Evolutionary conservation across 2,797 vertebrate genomes (phyloP), one percentile per base, ranked within the genome.

Genomic region (Propithecus perrieri): DNA sequence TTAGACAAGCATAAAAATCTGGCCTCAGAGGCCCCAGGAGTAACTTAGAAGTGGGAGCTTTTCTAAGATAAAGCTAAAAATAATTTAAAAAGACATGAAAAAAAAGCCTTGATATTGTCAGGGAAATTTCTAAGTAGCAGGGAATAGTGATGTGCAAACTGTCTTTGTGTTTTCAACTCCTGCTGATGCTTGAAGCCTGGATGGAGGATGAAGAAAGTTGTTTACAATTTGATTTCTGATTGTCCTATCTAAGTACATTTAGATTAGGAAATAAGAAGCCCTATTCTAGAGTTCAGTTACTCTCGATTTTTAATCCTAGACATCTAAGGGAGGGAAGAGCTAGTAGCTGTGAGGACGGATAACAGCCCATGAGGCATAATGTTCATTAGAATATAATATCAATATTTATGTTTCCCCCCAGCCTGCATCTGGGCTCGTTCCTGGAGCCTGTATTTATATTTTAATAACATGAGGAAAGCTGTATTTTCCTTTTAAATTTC

Each of bases 391-490:
- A 71, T 88, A 96, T 85, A 96, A 83, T 94, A 95, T 93, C 96
- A 98, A 92, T 98, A 97, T 97, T 98, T 97, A 96, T 94, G 38
- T 71, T 88, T 85, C 89, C 94, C 94, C 97, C 81, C 91, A 98
- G 97, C 17, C 2, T 85, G 80, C 81, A 87, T 95, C 81, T 26
- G 85, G 61, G 74, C 90, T 97, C 95, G 0, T 97, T 97, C 91
- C 72, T 79, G 80, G 53, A 98, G 53, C 55, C 35, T 96, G 94
- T 96, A 63, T 97, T 97, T 97, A 72, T 96, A 96, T 94, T 94
- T 65, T 91, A 97, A 91, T 91, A 90, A 85, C 85, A 57, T 0
- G 30, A 95, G 46, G 95, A 93, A 97, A 97, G 55, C 84, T 96
- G 69, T 96, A 94, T 94, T 98, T 97, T 78, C 80, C 86, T 83